Conservation (phyloP, 2,113 vertebrate genomes). For the Maccullochella peelii region DNA sequence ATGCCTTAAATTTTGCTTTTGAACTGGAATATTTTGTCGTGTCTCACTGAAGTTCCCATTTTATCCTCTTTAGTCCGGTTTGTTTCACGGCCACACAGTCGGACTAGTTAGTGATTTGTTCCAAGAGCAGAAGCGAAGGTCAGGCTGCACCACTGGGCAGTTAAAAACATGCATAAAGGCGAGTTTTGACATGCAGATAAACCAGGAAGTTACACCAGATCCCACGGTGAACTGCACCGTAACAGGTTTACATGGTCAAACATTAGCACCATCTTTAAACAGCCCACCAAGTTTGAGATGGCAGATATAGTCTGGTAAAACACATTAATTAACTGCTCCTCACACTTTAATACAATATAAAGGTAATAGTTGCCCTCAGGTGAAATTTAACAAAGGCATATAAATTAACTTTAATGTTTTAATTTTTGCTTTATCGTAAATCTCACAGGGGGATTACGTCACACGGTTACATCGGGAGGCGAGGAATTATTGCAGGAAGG, state of each 20-base stretch:
- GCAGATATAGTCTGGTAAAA: constrained; percentile 27
- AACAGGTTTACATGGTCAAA: constrained; percentile 48
- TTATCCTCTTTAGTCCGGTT: constrained; percentile 7
- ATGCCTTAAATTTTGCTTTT: background rate
- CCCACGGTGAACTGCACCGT: constrained; percentile 9
- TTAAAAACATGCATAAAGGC: background rate
- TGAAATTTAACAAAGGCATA: constrained; percentile 56
- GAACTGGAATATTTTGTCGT: no score
- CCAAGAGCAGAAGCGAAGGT: constrained; percentile 37
- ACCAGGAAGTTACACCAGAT: background rate
- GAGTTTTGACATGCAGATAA: background rate
- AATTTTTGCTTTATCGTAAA: constrained; percentile 54
- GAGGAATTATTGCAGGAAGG: constrained; percentile 46
- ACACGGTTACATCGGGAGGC: constrained; percentile 1
- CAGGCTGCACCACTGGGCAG: background rate
- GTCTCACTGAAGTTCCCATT: background rate
- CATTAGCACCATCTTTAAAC: constrained; percentile 36
- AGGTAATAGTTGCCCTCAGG: constrained; percentile 56
- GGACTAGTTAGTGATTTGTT: constrained; percentile 12
- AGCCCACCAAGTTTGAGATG: constrained; percentile 31
- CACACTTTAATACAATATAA: constrained; percentile 41
- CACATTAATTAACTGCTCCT: constrained; percentile 51
- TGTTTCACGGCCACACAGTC: background rate
- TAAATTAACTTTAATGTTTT: constrained; percentile 62
- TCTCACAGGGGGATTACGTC: constrained; percentile 41